These are phyloP conservation scores for Strigops habroptila DNA, from an alignment of 2,113 vertebrate species.

Conservation along the genomic window DNA sequence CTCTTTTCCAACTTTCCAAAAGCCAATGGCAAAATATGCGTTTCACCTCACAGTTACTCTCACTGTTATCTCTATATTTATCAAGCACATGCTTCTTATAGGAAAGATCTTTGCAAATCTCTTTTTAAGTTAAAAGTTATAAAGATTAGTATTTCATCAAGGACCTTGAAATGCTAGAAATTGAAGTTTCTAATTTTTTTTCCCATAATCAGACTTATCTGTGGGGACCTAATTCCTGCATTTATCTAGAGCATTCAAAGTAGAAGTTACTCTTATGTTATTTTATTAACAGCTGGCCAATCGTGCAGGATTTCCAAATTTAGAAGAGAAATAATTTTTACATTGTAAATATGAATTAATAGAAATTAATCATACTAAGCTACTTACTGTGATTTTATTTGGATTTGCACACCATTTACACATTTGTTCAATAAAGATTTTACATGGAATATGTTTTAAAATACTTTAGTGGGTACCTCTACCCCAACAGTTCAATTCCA, in stretches of 20 bases:
- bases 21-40: not conserved
- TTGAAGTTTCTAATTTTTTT: not conserved
- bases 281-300: not conserved
- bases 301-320: constrained; percentile 20
- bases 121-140: not conserved
- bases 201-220: not conserved
- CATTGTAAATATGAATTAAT: not conserved
- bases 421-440: constrained; percentile 15
- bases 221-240: not conserved
- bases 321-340: not conserved
- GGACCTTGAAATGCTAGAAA: not conserved
- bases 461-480: not conserved
- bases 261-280: not conserved
- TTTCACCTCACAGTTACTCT: not conserved
- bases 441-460: not conserved
- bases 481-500: not conserved
- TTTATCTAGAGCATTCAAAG: constrained; percentile 29
- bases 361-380: not conserved
- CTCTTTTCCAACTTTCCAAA: not conserved
- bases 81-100: not conserved
- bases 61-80: not conserved
- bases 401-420: not conserved
- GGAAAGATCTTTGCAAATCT: not conserved
- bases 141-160: not conserved
- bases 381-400: constrained; percentile 5